A percentile compares a stretch with the other conserved stretches of the same genome.
Conservation (phyloP, 2,113 vertebrate genomes). For the Eulacestoma nigropectus region DNA sequence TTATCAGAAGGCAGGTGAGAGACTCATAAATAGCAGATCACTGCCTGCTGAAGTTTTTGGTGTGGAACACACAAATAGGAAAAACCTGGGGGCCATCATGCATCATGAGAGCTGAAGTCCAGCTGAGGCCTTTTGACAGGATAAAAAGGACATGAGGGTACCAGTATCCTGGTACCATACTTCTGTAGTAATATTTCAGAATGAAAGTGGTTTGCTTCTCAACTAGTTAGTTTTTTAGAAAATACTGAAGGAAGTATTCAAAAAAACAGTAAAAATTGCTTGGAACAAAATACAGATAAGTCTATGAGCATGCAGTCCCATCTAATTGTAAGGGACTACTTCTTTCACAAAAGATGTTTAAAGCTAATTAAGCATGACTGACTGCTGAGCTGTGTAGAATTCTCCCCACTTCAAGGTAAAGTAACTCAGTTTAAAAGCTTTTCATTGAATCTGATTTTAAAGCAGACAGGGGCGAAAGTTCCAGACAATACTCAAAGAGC, state of each 20-base stretch:
- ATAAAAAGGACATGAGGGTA: not conserved
- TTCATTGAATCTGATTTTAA: not conserved
- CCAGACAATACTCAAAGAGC: not conserved
- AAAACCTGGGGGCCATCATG: not conserved
- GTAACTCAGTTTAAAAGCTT: not conserved
- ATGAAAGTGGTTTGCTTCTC: not conserved
- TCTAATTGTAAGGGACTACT: not conserved
- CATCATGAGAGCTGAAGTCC: not conserved
- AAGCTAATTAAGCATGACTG: not conserved
- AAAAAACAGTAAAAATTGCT: not conserved
- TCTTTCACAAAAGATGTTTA: not conserved
- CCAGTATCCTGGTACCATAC: not conserved
- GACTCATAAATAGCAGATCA: not conserved
- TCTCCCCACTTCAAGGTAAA: not conserved
- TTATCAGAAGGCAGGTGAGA: not conserved
- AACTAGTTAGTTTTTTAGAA: not conserved
- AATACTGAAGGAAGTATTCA: not conserved
- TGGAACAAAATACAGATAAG: not conserved
- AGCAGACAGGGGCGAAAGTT: not conserved
- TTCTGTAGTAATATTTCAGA: not conserved
- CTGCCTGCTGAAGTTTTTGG: not conserved
- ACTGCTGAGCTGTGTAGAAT: not conserved
- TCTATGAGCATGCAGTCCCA: not conserved
- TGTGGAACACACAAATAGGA: not conserved
- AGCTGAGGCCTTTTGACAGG: not conserved